Conservation (phyloP, 1,140 invertebrate species). For the Drosophila punjabiensis region DNA sequence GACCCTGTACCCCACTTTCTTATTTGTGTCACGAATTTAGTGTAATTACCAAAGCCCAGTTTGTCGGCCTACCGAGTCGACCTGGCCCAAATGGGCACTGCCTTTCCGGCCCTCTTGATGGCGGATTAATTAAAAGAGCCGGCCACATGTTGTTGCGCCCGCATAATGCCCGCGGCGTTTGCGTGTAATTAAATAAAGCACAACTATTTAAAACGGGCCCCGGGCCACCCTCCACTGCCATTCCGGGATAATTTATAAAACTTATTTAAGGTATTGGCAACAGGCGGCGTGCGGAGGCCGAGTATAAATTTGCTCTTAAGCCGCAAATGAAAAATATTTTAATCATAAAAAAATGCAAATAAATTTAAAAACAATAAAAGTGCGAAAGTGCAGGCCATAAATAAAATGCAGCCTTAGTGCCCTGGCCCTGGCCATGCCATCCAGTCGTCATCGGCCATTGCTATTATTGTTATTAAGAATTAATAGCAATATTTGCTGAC, state of each 20-base stretch:
- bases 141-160: slow-evolving; percentile 35
- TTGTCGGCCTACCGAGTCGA: background rate
- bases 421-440: slow-evolving; percentile 1
- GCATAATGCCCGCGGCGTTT: slow-evolving; percentile 47
- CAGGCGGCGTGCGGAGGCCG: background rate
- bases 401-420: slow-evolving; percentile 56
- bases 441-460: slow-evolving; percentile 28
- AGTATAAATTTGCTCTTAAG: slow-evolving; percentile 68
- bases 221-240: background rate
- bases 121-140: slow-evolving; percentile 54
- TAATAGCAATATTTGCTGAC: slow-evolving; percentile 75
- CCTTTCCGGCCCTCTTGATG: slow-evolving; percentile 15
- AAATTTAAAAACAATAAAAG: slow-evolving; percentile 68
- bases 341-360: slow-evolving; percentile 58
- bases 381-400: slow-evolving; percentile 52
- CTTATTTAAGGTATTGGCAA: slow-evolving; percentile 50
- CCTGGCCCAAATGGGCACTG: slow-evolving; percentile 14
- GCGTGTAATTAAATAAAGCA: slow-evolving; percentile 64
- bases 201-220: slow-evolving; percentile 52
- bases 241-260: slow-evolving; percentile 53
- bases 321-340: slow-evolving; percentile 67
- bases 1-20: background rate
- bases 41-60: background rate
- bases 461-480: slow-evolving; percentile 70
- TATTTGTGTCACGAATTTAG: slow-evolving; percentile 1